phyloP scores from a whole-genome alignment of 2,113 vertebrate species.

The Petromus typicus region DNA sequence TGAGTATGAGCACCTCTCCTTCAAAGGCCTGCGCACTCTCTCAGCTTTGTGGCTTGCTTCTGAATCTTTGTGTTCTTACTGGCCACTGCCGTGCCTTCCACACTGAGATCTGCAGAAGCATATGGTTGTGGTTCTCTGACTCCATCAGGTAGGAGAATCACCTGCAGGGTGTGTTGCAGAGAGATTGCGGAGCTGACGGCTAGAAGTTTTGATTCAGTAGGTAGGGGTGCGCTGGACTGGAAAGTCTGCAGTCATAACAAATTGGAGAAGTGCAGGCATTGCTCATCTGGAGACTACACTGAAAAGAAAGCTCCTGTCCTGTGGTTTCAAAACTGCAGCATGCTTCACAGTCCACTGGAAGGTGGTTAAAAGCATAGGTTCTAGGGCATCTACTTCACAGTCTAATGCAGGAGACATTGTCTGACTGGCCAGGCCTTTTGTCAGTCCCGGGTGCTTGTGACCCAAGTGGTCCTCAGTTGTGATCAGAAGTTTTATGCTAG shows the following conservation, averaged over 20 bases:
- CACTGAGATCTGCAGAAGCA: neutral
- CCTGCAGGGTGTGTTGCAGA: neutral
- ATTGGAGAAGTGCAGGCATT: neutral
- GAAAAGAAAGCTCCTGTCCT: neutral
- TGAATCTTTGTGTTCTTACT: neutral
- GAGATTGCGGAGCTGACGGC: neutral
- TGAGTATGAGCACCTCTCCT: neutral
- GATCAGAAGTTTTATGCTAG: neutral
- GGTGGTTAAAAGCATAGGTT: neutral
- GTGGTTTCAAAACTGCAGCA: neutral
- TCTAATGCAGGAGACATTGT: neutral
- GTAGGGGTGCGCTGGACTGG: neutral
- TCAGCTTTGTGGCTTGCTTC: neutral
- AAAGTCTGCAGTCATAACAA: neutral
- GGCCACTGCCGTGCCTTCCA: neutral
- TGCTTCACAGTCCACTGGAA: neutral
- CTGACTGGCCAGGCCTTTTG: neutral
- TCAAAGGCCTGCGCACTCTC: neutral
- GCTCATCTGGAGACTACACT: neutral
- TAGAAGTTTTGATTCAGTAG: neutral
- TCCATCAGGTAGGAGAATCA: neutral
- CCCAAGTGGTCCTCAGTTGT: neutral
- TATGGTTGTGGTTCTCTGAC: neutral
- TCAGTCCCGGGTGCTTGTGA: neutral
- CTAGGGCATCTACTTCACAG: neutral